Conservation (phyloP, 2,888 invertebrate genomes). For the Dicyrtoma fusca region DNA sequence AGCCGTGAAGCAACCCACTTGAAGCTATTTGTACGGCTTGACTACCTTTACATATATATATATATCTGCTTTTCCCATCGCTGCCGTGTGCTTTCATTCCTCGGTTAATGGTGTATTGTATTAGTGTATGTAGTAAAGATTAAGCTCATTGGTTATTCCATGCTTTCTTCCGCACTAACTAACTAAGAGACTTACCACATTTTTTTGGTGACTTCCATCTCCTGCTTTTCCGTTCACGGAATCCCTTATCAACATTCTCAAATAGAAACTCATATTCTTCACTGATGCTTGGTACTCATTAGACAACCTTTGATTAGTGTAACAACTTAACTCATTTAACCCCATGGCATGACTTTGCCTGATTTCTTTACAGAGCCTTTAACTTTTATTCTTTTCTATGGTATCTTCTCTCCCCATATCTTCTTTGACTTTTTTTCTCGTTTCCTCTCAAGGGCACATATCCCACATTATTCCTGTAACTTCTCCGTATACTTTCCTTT, state of each 20-base stretch:
- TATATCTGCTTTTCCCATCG: too few relatives aligned
- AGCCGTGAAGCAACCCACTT: too few relatives aligned
- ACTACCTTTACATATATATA: too few relatives aligned
- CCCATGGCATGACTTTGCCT: conserved; percentile 9
- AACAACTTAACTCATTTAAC: conserved; percentile 27
- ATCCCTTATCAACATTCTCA: conserved; percentile 7
- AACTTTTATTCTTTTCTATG: background rate
- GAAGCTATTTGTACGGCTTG: too few relatives aligned
- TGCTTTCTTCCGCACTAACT: conserved; percentile 11
- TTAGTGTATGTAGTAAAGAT: background rate
- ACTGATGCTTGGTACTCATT: conserved; percentile 15
- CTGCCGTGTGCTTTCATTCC: too few relatives aligned
- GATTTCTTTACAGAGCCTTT: background rate
- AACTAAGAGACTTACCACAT: conserved; percentile 11
- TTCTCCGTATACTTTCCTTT: too few relatives aligned
- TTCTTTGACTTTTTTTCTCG: background rate
- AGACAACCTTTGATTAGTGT: conserved; percentile 20
- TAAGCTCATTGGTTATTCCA: conserved; percentile 23
- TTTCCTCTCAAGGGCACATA: background rate
- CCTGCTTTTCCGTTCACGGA: background rate
- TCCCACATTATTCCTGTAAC: background rate
- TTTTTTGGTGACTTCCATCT: background rate
- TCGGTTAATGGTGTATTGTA: too few relatives aligned
- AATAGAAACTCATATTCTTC: conserved; percentile 9
- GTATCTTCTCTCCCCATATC: background rate